phyloP scores from a whole-genome alignment of 1,140 invertebrate genomes.

The Drosophila navojoa region DNA sequence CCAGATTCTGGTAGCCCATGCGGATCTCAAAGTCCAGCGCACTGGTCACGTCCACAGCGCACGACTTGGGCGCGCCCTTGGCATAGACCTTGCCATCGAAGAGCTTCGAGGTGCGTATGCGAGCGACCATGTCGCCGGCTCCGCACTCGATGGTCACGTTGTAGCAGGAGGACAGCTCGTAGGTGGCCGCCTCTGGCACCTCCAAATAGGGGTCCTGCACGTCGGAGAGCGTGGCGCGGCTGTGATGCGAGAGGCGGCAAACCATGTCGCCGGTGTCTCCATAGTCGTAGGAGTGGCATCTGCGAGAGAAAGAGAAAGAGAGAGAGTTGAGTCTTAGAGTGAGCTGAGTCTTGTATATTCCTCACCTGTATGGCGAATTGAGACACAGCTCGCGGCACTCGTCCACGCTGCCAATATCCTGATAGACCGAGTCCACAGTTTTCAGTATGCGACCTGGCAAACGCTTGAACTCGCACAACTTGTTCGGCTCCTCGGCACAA shows the following conservation, averaged over 20 bases:
- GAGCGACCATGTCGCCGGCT: slow-evolving; percentile 95
- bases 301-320: slow-evolving; percentile 76
- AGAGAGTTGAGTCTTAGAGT: too few relatives aligned
- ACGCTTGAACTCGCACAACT: slow-evolving; percentile 96
- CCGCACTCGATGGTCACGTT: slow-evolving; percentile 96
- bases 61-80: slow-evolving; percentile 95
- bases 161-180: slow-evolving; percentile 96
- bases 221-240: slow-evolving; percentile 93
- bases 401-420: slow-evolving; percentile 93
- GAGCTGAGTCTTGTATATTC: too few relatives aligned
- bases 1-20: slow-evolving; percentile 95
- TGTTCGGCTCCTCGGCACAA: slow-evolving; percentile 94
- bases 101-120: slow-evolving; percentile 94
- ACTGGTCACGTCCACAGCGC: slow-evolving; percentile 93
- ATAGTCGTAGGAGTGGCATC: slow-evolving; percentile 96
- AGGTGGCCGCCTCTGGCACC: slow-evolving; percentile 94
- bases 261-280: slow-evolving; percentile 96
- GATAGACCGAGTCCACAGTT: slow-evolving; percentile 96
- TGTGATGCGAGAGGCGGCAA: slow-evolving; percentile 95
- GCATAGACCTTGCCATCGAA: slow-evolving; percentile 98
- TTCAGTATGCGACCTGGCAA: slow-evolving; percentile 94
- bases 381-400: slow-evolving; percentile 95
- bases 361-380: slow-evolving; percentile 90
- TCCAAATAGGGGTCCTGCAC: slow-evolving; percentile 96
- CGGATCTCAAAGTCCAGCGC: slow-evolving; percentile 93